Percentiles rank a stretch among this genome's conserved stretches.
phyloP scores from a whole-genome alignment of 2,113 vertebrate genomes.

The Arothron firmamentum region DNA sequence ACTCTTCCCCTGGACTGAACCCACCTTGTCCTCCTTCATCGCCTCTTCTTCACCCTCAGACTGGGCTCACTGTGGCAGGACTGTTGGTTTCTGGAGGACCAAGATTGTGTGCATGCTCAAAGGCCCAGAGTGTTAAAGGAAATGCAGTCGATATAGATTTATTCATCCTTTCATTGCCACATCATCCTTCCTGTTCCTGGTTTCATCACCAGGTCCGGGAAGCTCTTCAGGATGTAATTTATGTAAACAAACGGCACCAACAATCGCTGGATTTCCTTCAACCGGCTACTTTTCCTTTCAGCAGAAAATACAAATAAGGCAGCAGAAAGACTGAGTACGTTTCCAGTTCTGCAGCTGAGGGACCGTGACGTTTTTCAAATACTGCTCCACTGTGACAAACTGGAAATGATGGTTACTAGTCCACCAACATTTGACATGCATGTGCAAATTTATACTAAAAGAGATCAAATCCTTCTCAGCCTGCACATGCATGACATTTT shows the following conservation, averaged over 20 bases:
- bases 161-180: background rate
- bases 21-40: constrained; percentile 13
- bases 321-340: background rate
- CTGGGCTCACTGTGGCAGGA: constrained; percentile 31
- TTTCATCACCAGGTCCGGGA: constrained; percentile 8
- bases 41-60: background rate
- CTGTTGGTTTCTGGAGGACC: constrained; percentile 11
- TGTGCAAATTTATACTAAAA: constrained; percentile 25
- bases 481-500: constrained; percentile 8
- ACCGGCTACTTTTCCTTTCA: too few species aligned
- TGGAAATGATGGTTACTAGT: constrained; percentile 24
- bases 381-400: background rate
- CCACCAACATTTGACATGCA: constrained; percentile 41
- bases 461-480: constrained; percentile 9
- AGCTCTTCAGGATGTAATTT: constrained; percentile 48
- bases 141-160: constrained; percentile 19
- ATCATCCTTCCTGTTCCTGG: background rate
- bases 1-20: constrained; percentile 29
- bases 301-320: too few species aligned
- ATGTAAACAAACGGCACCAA: constrained; percentile 32
- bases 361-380: background rate
- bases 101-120: constrained; percentile 1
- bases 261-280: too few species aligned
- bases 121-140: constrained; percentile 9
- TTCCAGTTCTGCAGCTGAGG: background rate